Percentiles rank a stretch among this genome's conserved stretches.
Evolutionary conservation across 2,113 vertebrate genomes (phyloP).

Genomic region (Channa maculata): DNA sequence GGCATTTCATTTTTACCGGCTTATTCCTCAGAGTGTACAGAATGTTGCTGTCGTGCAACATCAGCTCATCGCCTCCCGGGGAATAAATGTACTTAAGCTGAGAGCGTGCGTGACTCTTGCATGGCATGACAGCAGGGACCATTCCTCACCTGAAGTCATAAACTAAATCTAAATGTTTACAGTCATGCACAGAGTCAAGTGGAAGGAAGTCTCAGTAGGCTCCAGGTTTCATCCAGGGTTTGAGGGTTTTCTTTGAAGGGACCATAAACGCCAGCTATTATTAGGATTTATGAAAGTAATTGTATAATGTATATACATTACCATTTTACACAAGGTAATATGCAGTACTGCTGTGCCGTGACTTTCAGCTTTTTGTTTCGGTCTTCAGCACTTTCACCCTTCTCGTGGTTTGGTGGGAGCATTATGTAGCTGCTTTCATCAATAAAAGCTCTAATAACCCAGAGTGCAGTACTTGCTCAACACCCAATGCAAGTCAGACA

Average conservation of each 20-base stretch:
- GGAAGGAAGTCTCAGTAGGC: slow-evolving; percentile 10
- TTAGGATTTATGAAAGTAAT: slow-evolving; percentile 8
- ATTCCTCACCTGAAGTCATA: slow-evolving; percentile 36
- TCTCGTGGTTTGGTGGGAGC: too few species aligned
- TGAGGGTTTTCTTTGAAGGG: slow-evolving; percentile 18
- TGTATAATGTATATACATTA: not conserved
- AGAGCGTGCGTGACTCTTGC: slow-evolving; percentile 52
- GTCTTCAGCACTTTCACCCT: too few species aligned
- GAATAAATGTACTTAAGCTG: slow-evolving; percentile 54
- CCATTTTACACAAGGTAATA: too few species aligned
- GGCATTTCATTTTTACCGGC: slow-evolving; percentile 62
- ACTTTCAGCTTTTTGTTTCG: too few species aligned
- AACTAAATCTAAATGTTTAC: slow-evolving; percentile 59
- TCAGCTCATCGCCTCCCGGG: slow-evolving; percentile 38
- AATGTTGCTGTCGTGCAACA: slow-evolving; percentile 46
- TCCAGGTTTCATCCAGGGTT: slow-evolving; percentile 11
- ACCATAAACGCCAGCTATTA: not conserved
- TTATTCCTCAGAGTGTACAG: slow-evolving; percentile 49
- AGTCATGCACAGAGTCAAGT: slow-evolving; percentile 8
- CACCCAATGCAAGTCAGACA: too few species aligned
- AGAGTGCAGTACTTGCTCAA: too few species aligned
- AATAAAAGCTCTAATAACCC: too few species aligned
- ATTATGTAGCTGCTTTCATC: too few species aligned
- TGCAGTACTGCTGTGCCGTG: too few species aligned
- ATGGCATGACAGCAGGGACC: slow-evolving; percentile 33